phyloP scores from a whole-genome alignment of 2,797 vertebrate species.

The Enteromius viviparus region DNA sequence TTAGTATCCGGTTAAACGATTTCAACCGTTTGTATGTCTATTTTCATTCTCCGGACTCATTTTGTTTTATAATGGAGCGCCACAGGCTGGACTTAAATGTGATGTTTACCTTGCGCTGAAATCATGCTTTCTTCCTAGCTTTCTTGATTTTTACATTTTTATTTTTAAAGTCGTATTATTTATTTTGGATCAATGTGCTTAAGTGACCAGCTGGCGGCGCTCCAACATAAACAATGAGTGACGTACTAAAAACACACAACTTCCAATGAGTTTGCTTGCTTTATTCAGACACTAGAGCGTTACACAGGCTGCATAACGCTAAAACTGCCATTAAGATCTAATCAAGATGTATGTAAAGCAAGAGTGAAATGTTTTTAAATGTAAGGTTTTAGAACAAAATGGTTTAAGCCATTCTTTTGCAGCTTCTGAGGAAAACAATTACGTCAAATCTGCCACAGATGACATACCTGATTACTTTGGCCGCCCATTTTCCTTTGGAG shows the following conservation, averaged over 20 bases:
- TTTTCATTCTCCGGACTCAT: too few relatives aligned
- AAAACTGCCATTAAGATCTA: too few relatives aligned
- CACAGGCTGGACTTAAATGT: neutral
- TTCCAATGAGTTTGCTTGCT: neutral
- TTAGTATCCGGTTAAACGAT: too few relatives aligned
- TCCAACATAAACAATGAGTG: neutral
- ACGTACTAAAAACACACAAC: neutral
- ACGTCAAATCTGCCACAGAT: neutral
- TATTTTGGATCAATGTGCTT: too few relatives aligned
- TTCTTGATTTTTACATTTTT: too few relatives aligned
- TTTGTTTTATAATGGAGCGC: too few relatives aligned
- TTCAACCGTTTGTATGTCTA: too few relatives aligned
- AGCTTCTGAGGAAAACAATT: neutral
- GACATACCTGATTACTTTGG: constrained; percentile 44
- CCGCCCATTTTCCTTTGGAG: constrained; percentile 56
- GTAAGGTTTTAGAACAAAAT: neutral
- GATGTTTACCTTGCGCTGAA: too few relatives aligned
- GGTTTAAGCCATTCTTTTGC: neutral
- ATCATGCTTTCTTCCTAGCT: too few relatives aligned
- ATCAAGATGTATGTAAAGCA: neutral
- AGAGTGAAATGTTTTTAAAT: neutral
- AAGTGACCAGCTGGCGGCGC: neutral
- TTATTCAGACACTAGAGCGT: neutral
- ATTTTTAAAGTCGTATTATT: too few relatives aligned
- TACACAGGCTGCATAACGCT: neutral